Evolutionary conservation across 2,113 vertebrate species (phyloP), one percentile per base, ranked within the genome.

Genomic region (Erythrocercus mccallii): DNA sequence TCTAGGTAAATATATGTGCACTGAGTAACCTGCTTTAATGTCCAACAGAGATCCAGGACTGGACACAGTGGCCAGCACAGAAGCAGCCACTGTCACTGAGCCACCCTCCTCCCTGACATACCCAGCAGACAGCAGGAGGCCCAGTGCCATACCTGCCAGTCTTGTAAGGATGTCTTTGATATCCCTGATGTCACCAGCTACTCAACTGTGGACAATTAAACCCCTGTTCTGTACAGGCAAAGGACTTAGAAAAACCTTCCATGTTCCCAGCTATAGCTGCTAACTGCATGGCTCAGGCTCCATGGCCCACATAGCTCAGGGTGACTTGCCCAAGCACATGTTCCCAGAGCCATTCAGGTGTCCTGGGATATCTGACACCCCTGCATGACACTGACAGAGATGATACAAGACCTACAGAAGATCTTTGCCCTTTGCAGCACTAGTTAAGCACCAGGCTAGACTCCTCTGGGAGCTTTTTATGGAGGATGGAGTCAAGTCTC

Each of bases 1-100:
- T 45, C 25, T 28, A 40, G 66, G 56, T 47, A 27, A 19, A 38
- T 19, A 13, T 8, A 22, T 4, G 2, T 47, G 24, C 15, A 33
- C 15, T n/a, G 8, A 19, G 15, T 45, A 23, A 76, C 27, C 10
- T 68, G 30, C 22, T 86, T 51, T 72, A 71, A 65, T 3, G 18
- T 12, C 10, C 44, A 47, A 0, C 22, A 70, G 53, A 65, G 30
- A 45, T 47, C 21, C 33, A 38, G 11, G 30, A 25, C 38, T 56
- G 19, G 19, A 64, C 27, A 44, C 6, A 42, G 15, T 2, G 37
- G 12, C 5, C 56, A 42, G 14, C 0, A 0, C 11, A 42, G 79
- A 76, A 76, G 74, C 22, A 48, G 35, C 15, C 28, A 17, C 22
- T 74, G 31, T 12, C 56, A 28, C 15, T 10, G 17, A 74, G 48